A percentile compares a stretch with the other conserved stretches of the same genome.
Conservation (phyloP, 2,888 invertebrate species). For the Ischnus inquisitorius region DNA sequence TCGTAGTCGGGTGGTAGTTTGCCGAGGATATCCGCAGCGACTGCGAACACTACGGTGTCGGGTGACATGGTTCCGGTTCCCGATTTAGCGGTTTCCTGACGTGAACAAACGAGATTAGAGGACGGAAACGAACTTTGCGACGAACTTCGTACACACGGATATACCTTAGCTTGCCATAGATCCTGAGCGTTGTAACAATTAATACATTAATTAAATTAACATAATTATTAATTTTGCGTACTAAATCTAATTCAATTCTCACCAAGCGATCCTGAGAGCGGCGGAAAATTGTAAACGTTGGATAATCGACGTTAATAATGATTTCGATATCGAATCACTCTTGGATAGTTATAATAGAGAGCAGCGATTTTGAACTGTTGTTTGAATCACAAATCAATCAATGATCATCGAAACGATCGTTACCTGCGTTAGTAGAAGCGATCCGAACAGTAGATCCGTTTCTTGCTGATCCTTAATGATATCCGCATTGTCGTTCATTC, state of each 20-base stretch:
- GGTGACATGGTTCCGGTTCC: constrained; percentile 89
- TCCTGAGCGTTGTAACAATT: constrained; percentile 73
- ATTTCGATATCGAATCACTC: background rate
- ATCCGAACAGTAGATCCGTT: constrained; percentile 91
- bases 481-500: constrained; percentile 97
- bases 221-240: constrained; percentile 12
- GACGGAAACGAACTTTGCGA: background rate
- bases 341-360: constrained; percentile 3
- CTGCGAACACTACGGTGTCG: constrained; percentile 92
- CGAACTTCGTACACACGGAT: background rate
- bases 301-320: background rate
- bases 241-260: constrained; percentile 66
- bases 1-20: constrained; percentile 92
- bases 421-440: constrained; percentile 93
- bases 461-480: constrained; percentile 97
- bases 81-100: constrained; percentile 88
- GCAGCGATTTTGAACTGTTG: background rate
- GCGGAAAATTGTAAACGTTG: constrained; percentile 60
- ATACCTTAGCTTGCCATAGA: constrained; percentile 77
- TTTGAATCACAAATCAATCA: background rate
- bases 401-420: background rate
- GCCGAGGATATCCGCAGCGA: constrained; percentile 92
- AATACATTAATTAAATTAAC: constrained; percentile 44
- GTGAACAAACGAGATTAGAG: background rate
- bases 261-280: constrained; percentile 79